Evolutionary conservation across 2,888 invertebrate genomes (phyloP), one percentile per base, ranked within the genome.

Genomic region (Pandemis heparana): DNA sequence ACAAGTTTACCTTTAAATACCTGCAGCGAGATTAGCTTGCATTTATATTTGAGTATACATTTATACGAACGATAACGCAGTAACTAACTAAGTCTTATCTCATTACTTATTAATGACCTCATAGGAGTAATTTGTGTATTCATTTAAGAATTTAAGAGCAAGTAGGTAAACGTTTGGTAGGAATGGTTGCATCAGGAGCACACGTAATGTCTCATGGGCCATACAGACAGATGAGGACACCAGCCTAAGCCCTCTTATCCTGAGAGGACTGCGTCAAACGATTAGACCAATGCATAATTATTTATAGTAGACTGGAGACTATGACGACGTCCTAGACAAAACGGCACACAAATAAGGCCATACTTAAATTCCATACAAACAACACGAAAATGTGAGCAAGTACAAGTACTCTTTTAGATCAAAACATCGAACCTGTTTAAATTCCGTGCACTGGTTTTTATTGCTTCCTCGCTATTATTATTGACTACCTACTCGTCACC

Each of bases 361-460:
- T n/a, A 16, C 51, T 51, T 51, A 16, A 16, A 16, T 51, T 56
- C 12, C 46, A 53, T 53, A 41, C 56, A 71, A 64, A 64, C 59
- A 16, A 64, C 59, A 39, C 12, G n/a, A 74, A 61, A 74, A 70
- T 74, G 68, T 63, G 69, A 70, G 59, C 70, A 74, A 61, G 63
- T 69, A 64, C 68, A 72, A 68, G 68, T 73, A 69, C 59, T 74
- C 74, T 74, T 70, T 74, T 60, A 18, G 60, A 70, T 53, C 70
- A 64, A 64, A 74, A 74, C 69, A 70, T 53, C 51, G 23, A 74
- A 74, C 74, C 65, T 41, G 74, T 74, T 74, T 70, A 43, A 64
- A 65, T 60, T 64, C 41, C 56, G 62, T 39, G 60, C 74, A 53
- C 74, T 63, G 65, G 69, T 74, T 74, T 73, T 74, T 74, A 69